Conservation (phyloP, 2,113 vertebrate species). For the Pelobates fuscus region DNA sequence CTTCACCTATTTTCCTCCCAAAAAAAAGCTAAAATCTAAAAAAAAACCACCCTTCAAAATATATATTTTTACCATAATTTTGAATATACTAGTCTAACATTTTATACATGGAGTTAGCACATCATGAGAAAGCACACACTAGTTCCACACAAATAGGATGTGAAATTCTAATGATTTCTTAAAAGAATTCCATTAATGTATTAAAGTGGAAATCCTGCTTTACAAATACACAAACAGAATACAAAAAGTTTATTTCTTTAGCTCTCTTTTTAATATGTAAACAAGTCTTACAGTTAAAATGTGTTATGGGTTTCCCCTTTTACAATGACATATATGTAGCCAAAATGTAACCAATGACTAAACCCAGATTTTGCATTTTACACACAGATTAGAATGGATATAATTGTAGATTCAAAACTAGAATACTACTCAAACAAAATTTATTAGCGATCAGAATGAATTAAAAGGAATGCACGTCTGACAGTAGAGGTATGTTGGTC, state of each 20-base stretch:
- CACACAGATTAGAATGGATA: neutral
- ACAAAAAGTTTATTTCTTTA: conserved; percentile 21
- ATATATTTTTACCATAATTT: conserved; percentile 11
- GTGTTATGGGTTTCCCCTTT: conserved; percentile 1
- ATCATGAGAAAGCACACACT: conserved; percentile 22
- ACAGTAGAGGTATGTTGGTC: no score
- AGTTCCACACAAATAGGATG: conserved; percentile 29
- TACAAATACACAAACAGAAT: conserved; percentile 15
- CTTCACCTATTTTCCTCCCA: no score
- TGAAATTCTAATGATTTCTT: conserved; percentile 7
- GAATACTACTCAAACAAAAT: neutral
- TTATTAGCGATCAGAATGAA: neutral
- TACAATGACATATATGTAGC: neutral
- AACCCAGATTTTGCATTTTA: neutral
- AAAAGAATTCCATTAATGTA: conserved; percentile 28
- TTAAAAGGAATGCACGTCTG: conserved; percentile 11
- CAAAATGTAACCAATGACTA: neutral
- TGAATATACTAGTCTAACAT: neutral
- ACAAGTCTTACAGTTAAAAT: conserved; percentile 39
- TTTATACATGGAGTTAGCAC: neutral
- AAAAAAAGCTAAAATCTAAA: neutral
- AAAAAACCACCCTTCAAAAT: neutral
- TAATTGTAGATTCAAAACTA: neutral
- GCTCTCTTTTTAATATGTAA: conserved; percentile 26
- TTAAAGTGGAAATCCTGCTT: conserved; percentile 26